phyloP scores from a whole-genome alignment of 2,113 vertebrate genomes.

The Bos indicus region DNA sequence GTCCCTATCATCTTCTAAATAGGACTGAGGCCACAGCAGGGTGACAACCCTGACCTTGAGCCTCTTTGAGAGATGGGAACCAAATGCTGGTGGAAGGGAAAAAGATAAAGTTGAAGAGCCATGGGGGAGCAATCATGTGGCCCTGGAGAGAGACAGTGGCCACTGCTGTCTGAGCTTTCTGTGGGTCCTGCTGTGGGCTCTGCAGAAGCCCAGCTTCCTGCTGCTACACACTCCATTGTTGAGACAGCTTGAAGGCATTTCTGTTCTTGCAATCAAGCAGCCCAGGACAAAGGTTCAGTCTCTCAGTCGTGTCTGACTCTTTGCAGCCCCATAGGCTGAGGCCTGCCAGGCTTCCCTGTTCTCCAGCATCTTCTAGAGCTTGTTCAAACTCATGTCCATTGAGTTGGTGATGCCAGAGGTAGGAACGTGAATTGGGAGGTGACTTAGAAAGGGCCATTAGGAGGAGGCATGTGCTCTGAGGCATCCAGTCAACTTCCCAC shows the following conservation, averaged over 20 bases:
- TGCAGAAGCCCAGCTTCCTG: no score
- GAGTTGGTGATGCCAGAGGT: background rate
- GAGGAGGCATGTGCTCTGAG: background rate
- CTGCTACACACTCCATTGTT: background rate
- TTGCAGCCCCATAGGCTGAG: background rate
- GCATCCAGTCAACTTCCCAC: no score
- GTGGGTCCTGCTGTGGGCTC: background rate
- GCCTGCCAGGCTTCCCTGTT: background rate
- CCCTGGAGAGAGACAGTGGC: no score
- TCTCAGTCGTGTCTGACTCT: background rate
- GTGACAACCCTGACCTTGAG: background rate
- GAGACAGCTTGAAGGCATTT: background rate
- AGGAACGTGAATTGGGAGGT: background rate
- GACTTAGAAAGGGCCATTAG: background rate
- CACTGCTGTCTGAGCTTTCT: fast-evolving
- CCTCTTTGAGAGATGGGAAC: background rate
- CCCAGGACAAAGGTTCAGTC: background rate
- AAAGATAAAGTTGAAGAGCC: fast-evolving
- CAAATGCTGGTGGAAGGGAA: background rate
- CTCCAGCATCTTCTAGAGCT: background rate
- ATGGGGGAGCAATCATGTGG: fast-evolving
- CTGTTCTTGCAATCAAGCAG: background rate
- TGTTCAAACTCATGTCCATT: background rate
- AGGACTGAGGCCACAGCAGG: background rate
- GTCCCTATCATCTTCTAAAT: background rate